Evolutionary conservation across 2,797 vertebrate species (phyloP).

Genomic region (Malacoraja senta): DNA sequence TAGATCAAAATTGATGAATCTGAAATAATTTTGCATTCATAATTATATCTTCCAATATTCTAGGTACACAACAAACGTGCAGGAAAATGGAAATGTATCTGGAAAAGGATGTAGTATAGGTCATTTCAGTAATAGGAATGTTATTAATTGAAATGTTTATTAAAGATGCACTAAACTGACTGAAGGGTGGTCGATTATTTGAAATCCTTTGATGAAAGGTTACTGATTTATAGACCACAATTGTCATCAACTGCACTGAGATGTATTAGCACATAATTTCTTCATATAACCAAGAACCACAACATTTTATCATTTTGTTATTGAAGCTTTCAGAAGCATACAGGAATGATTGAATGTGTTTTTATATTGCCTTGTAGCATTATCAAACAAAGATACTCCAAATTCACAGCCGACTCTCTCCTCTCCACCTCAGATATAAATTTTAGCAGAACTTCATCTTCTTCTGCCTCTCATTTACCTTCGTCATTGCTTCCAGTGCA

Average conservation of each 20-base stretch:
- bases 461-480: no score
- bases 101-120: background rate
- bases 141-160: background rate
- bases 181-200: background rate
- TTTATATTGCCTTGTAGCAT: background rate
- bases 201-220: background rate
- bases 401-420: background rate
- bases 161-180: background rate
- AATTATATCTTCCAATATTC: background rate
- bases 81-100: background rate
- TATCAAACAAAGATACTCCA: background rate
- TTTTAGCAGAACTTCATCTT: no score
- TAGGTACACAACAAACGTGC: background rate
- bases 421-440: background rate
- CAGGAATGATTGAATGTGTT: background rate
- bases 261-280: background rate
- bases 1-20: background rate
- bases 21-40: background rate
- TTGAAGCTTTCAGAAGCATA: background rate
- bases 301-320: background rate
- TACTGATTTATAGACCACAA: background rate
- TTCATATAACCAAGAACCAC: background rate
- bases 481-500: no score
- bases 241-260: background rate
- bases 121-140: background rate